Percentiles rank a stretch among this genome's conserved stretches.
phyloP scores from a whole-genome alignment of 1,140 invertebrate species.

The Sycobia sp. region DNA sequence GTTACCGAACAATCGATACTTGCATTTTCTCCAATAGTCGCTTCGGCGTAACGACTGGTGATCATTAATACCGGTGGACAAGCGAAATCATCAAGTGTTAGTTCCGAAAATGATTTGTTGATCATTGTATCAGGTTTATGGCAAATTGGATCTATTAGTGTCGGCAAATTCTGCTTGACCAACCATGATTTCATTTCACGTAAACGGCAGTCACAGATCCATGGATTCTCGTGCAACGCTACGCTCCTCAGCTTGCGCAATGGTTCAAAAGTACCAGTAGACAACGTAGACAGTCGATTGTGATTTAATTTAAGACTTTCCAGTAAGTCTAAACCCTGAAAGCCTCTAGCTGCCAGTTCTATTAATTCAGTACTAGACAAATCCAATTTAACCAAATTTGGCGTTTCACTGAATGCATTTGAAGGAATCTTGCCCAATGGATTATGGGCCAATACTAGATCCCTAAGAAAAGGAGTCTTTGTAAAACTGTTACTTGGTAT shows the following conservation, averaged over 20 bases:
- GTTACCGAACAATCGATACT: slow-evolving; percentile 81
- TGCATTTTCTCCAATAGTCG: slow-evolving; percentile 80
- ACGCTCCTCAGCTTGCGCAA: slow-evolving; percentile 78
- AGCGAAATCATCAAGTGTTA: slow-evolving; percentile 83
- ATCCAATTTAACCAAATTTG: slow-evolving; percentile 82
- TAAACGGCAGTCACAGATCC: slow-evolving; percentile 87
- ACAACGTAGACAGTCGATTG: slow-evolving; percentile 76
- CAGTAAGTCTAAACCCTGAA: slow-evolving; percentile 76
- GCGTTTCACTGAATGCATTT: slow-evolving; percentile 75
- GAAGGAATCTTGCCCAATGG: slow-evolving; percentile 79
- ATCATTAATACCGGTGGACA: slow-evolving; percentile 83
- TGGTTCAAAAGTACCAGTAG: slow-evolving; percentile 73
- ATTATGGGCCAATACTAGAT: slow-evolving; percentile 79
- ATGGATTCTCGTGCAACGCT: slow-evolving; percentile 88
- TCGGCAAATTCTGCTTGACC: slow-evolving; percentile 80
- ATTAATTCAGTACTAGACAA: slow-evolving; percentile 80
- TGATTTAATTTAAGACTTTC: slow-evolving; percentile 82
- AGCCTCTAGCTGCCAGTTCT: slow-evolving; percentile 76
- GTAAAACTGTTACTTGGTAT: slow-evolving; percentile 80
- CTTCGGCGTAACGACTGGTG: slow-evolving; percentile 76
- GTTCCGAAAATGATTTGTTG: slow-evolving; percentile 73
- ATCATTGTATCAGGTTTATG: slow-evolving; percentile 71
- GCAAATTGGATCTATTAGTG: slow-evolving; percentile 76
- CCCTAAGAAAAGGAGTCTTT: slow-evolving; percentile 78
- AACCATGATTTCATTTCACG: slow-evolving; percentile 84